phyloP scores from a whole-genome alignment of 2,113 vertebrate species.

The Gymnorhina tibicen region DNA sequence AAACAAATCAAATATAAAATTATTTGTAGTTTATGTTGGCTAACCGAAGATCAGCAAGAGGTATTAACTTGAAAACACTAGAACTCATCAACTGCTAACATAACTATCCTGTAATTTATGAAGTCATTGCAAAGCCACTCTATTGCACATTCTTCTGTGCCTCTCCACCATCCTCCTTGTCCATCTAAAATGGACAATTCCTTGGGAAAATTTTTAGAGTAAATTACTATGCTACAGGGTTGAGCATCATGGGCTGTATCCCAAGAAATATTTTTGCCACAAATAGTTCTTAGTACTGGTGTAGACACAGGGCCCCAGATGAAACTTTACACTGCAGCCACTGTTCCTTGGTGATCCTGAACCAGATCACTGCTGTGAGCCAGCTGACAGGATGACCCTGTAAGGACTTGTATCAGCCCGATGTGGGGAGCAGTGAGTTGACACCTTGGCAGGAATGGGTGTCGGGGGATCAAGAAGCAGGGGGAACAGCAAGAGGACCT shows the following conservation, averaged over 20 bases:
- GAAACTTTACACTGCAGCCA: not conserved
- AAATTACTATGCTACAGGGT: not conserved
- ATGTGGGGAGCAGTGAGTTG: not conserved
- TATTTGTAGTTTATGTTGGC: not conserved
- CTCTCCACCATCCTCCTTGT: not conserved
- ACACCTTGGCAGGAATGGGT: not conserved
- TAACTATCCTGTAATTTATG: not conserved
- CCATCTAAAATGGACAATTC: not conserved
- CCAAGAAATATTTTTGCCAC: not conserved
- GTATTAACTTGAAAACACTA: not conserved
- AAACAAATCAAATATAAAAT: not conserved
- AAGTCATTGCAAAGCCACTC: not conserved
- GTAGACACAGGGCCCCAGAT: not conserved
- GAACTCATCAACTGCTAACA: not conserved
- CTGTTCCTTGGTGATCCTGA: not conserved
- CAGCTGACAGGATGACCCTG: not conserved
- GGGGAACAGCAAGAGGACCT: not conserved
- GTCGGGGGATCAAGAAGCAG: not conserved
- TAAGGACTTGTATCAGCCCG: not conserved
- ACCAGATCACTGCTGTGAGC: not conserved
- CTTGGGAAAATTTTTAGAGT: not conserved
- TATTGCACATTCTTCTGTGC: not conserved
- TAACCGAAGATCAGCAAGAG: not conserved
- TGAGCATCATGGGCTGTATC: not conserved
- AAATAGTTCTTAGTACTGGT: not conserved